Percentiles rank a stretch among this genome's conserved stretches.
These are phyloP conservation scores for Tanytarsus gracilentus DNA, from an alignment of 2,888 invertebrate species.

Conservation along the genomic window DNA sequence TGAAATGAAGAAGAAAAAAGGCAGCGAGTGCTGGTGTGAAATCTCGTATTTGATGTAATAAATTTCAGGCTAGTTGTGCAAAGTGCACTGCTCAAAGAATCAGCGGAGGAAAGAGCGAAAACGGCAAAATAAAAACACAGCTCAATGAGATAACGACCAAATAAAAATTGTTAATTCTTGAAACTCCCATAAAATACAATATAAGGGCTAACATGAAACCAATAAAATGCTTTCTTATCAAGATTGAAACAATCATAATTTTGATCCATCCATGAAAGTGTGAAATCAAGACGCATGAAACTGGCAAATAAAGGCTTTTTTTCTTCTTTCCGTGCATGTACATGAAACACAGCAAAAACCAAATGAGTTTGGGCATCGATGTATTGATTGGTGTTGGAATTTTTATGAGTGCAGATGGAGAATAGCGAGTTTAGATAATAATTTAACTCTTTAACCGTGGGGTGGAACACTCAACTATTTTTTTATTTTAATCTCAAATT, in stretches of 20 bases:
- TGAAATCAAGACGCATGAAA: conserved; percentile 21
- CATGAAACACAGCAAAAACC: too few relatives aligned
- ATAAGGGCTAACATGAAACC: conserved; percentile 21
- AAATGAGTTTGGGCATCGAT: too few relatives aligned
- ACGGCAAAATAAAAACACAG: conserved; percentile 6
- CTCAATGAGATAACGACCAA: background rate
- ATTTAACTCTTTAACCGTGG: background rate
- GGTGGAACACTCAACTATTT: too few relatives aligned
- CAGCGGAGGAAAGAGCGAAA: background rate
- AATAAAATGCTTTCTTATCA: conserved; percentile 21
- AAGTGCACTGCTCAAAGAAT: conserved; percentile 4
- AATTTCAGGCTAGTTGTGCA: conserved; percentile 26
- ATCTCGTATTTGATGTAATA: conserved; percentile 27
- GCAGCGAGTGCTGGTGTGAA: conserved; percentile 20
- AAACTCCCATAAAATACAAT: conserved; percentile 21
- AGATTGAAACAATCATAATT: conserved; percentile 21
- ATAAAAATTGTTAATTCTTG: conserved; percentile 22
- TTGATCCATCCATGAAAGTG: conserved; percentile 28
- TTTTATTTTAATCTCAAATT: too few relatives aligned
- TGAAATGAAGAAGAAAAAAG: background rate
- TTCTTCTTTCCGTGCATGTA: background rate
- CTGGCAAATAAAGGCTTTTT: background rate
- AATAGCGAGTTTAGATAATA: too few relatives aligned
- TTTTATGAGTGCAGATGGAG: background rate
- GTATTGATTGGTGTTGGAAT: background rate